phyloP scores from a whole-genome alignment of 1,140 invertebrate genomes.

The Drosophila pallidifrons region DNA sequence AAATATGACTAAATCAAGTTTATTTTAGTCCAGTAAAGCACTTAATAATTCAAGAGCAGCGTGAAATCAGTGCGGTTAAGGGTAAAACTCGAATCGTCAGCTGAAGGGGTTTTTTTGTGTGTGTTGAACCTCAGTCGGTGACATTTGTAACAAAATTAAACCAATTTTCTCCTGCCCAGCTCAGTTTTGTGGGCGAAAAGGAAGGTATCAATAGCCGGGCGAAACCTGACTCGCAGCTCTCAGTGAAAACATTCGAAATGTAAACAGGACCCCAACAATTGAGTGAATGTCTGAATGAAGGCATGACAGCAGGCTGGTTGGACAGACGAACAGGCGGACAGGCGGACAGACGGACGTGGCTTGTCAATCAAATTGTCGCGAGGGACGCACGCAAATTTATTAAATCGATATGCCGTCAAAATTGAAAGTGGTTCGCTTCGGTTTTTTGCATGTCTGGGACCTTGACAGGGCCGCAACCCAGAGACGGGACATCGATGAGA shows the following conservation, averaged over 20 bases:
- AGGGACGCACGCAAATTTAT: constrained; percentile 76
- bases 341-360: constrained; percentile 37
- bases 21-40: not conserved
- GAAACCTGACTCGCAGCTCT: not conserved
- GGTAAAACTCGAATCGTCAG: constrained; percentile 25
- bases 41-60: not conserved
- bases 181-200: constrained; percentile 2
- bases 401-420: constrained; percentile 82
- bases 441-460: constrained; percentile 60
- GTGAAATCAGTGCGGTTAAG: not conserved
- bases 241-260: constrained; percentile 21
- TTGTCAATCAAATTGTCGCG: constrained; percentile 81
- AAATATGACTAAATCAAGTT: not conserved
- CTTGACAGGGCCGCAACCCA: constrained; percentile 47
- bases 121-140: constrained; percentile 28
- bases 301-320: constrained; percentile 8
- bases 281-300: constrained; percentile 30
- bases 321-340: constrained; percentile 1
- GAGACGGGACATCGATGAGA: not conserved
- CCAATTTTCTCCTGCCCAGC: constrained; percentile 33
- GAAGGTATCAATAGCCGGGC: constrained; percentile 38
- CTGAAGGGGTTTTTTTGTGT: constrained; percentile 21
- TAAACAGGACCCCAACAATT: constrained; percentile 41
- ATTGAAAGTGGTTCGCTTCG: constrained; percentile 71
- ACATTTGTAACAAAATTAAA: constrained; percentile 56